Evolutionary conservation across 2,797 vertebrate species (phyloP).

Genomic region (Fistularia commersonii): DNA sequence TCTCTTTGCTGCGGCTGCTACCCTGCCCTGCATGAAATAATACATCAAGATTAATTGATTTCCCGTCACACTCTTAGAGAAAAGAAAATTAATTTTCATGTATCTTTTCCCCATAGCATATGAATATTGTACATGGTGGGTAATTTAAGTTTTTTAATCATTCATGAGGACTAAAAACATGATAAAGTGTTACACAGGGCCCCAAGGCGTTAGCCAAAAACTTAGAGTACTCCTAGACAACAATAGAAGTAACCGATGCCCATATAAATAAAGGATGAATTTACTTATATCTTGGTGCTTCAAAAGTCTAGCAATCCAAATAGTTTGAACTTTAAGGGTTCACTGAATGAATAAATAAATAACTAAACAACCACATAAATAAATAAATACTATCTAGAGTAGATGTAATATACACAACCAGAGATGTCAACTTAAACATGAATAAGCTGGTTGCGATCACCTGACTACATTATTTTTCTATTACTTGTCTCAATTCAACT

Average conservation of each 20-base stretch:
- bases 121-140: conserved; percentile 99
- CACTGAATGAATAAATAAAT: too few species aligned
- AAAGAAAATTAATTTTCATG: conserved; percentile 99
- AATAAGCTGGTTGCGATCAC: too few species aligned
- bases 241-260: conserved; percentile 80
- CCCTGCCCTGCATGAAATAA: conserved; percentile 99
- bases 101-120: conserved; percentile 93
- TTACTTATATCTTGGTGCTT: conserved; percentile 86
- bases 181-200: conserved; percentile 87
- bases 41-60: conserved; percentile 99
- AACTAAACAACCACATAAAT: too few species aligned
- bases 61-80: conserved; percentile 98
- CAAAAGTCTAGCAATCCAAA: conserved; percentile 19
- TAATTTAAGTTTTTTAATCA: conserved; percentile 99
- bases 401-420: too few species aligned
- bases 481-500: too few species aligned
- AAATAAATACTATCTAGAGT: too few species aligned
- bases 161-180: conserved; percentile 95
- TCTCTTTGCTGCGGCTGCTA: conserved; percentile 91
- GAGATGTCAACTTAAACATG: too few species aligned
- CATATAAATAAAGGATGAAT: conserved; percentile 94
- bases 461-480: too few species aligned
- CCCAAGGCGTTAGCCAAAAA: conserved; percentile 85
- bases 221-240: conserved; percentile 85
- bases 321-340: too few species aligned